Evolutionary conservation across 2,888 invertebrate species (phyloP).

Genomic region (Hymenopus coronatus): DNA sequence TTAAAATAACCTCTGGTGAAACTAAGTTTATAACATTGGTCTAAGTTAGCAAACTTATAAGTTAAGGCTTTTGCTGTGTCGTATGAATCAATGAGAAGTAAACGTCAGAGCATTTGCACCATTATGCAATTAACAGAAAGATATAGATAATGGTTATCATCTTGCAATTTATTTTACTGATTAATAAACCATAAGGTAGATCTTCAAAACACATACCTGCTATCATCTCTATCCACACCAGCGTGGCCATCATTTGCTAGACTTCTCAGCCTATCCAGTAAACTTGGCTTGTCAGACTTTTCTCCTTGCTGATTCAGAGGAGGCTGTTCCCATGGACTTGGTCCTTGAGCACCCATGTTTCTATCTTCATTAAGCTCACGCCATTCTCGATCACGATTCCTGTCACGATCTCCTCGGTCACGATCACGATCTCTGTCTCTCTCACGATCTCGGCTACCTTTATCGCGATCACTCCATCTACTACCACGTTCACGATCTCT

Average conservation of each 20-base stretch:
- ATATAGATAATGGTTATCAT: too few relatives aligned
- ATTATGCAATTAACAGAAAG: too few relatives aligned
- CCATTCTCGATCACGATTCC: slow-evolving; percentile 39
- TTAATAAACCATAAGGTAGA: too few relatives aligned
- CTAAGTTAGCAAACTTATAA: too few relatives aligned
- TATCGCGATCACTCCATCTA: slow-evolving; percentile 32
- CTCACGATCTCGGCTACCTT: slow-evolving; percentile 41
- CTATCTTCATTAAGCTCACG: slow-evolving; percentile 15
- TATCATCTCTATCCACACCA: slow-evolving; percentile 32
- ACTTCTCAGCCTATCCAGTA: slow-evolving; percentile 46
- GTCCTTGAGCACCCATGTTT: background rate
- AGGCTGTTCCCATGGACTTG: slow-evolving; percentile 17
- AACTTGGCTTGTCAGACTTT: slow-evolving; percentile 45
- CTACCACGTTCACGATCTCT: slow-evolving; percentile 35
- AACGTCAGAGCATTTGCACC: too few relatives aligned
- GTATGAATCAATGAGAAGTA: too few relatives aligned
- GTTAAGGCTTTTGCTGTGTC: too few relatives aligned
- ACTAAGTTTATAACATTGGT: too few relatives aligned
- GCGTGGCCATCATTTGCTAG: slow-evolving; percentile 45
- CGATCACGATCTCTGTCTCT: slow-evolving; percentile 39
- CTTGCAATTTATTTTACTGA: too few relatives aligned
- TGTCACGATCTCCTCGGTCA: slow-evolving; percentile 39
- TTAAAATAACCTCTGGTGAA: too few relatives aligned
- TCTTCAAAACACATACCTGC: background rate
- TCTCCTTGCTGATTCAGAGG: slow-evolving; percentile 34